These are phyloP conservation scores for Rhabdomys pumilio DNA, from an alignment of 2,797 vertebrate species.

Conservation along the genomic window DNA sequence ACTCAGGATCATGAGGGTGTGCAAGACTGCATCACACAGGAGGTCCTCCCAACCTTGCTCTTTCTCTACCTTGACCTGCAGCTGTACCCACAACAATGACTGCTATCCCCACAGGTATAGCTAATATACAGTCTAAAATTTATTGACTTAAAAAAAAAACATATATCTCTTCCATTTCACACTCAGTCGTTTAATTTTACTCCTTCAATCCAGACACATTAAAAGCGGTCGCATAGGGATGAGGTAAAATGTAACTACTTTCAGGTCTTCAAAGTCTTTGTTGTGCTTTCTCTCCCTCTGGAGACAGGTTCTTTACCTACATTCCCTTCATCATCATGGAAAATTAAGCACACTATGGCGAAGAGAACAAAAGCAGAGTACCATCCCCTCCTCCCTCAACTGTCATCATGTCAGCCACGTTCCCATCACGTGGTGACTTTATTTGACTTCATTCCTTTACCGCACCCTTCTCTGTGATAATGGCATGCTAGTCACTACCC, in stretches of 20 bases:
- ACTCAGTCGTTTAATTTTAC: slow-evolving; percentile 70
- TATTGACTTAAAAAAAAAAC: slow-evolving; percentile 40
- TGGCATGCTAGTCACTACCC: slow-evolving; percentile 74
- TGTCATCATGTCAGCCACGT: slow-evolving; percentile 81
- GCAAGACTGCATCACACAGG: neutral
- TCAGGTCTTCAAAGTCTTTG: slow-evolving; percentile 72
- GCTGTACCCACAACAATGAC: neutral
- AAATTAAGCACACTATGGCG: slow-evolving; percentile 83
- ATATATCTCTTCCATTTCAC: neutral
- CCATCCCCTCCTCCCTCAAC: slow-evolving; percentile 72
- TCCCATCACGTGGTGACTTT: slow-evolving; percentile 77
- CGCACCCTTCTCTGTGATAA: slow-evolving; percentile 76
- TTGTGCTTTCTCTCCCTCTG: slow-evolving; percentile 73
- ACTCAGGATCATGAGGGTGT: neutral
- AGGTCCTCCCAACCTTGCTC: neutral
- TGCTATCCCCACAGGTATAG: neutral
- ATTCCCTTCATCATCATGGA: slow-evolving; percentile 78
- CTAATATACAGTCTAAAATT: neutral
- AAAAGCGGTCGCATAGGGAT: slow-evolving; percentile 34
- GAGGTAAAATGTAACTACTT: slow-evolving; percentile 72
- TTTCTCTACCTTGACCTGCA: neutral
- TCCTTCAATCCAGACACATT: slow-evolving; percentile 62
- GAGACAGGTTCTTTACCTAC: slow-evolving; percentile 81
- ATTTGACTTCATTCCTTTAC: slow-evolving; percentile 78
- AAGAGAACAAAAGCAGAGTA: slow-evolving; percentile 80